Evolutionary conservation across 2,113 vertebrate genomes (phyloP).

Genomic region (Grammomys dolichurus): DNA sequence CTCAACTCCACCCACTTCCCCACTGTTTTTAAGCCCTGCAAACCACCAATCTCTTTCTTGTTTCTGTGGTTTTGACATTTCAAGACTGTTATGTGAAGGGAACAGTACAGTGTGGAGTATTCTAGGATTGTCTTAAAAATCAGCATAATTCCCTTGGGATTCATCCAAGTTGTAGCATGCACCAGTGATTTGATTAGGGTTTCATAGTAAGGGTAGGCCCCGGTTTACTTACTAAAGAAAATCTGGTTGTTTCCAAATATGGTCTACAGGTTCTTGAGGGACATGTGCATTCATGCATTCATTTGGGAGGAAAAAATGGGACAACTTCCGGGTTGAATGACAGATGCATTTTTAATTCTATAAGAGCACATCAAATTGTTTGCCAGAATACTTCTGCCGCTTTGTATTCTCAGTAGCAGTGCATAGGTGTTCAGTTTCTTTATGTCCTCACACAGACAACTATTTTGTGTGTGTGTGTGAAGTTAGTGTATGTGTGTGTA

Average conservation of each 20-base stretch:
- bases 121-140: neutral
- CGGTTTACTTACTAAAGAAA: conserved; percentile 8
- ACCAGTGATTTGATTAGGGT: neutral
- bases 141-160: neutral
- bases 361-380: neutral
- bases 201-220: neutral
- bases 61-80: conserved; percentile 18
- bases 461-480: neutral
- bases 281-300: neutral
- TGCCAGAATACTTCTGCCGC: neutral
- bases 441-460: neutral
- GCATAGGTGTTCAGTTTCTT: neutral
- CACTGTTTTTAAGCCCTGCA: neutral
- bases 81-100: neutral
- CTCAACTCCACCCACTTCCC: neutral
- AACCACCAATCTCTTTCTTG: neutral
- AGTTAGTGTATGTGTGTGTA: neutral
- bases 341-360: neutral
- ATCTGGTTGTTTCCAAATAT: neutral
- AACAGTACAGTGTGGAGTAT: neutral
- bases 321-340: neutral
- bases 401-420: neutral
- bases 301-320: neutral
- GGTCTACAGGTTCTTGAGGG: neutral
- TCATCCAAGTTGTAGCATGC: neutral